Evolutionary conservation across 2,797 vertebrate species (phyloP).

Genomic region (Astyanax mexicanus): DNA sequence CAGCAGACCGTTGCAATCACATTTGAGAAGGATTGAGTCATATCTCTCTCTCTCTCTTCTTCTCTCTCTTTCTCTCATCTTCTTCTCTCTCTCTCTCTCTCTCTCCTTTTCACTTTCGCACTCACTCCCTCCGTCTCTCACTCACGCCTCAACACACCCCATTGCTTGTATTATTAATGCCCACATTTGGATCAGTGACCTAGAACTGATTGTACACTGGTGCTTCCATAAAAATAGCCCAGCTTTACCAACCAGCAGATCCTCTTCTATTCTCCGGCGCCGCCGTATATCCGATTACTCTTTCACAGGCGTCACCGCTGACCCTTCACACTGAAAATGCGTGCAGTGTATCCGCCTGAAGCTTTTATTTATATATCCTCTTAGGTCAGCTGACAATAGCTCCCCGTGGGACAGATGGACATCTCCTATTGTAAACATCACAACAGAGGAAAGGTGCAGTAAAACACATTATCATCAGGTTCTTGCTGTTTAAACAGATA

Average conservation of each 20-base stretch:
- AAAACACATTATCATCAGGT: background rate
- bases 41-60: constrained; percentile 34
- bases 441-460: constrained; percentile 25
- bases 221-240: constrained; percentile 68
- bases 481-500: background rate
- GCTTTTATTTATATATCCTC: constrained; percentile 11
- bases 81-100: constrained; percentile 40
- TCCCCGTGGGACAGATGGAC: constrained; percentile 77
- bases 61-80: constrained; percentile 34
- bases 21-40: constrained; percentile 78
- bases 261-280: constrained; percentile 51
- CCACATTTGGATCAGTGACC: constrained; percentile 62
- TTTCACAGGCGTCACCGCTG: background rate
- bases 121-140: background rate
- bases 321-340: constrained; percentile 11
- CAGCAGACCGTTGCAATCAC: constrained; percentile 64
- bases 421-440: constrained; percentile 66
- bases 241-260: constrained; percentile 56
- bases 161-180: constrained; percentile 56
- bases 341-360: constrained; percentile 50
- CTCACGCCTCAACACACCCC: constrained; percentile 63
- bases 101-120: background rate
- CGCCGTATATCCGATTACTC: constrained; percentile 47
- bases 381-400: constrained; percentile 68
- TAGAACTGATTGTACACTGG: constrained; percentile 70